Percentiles rank a stretch among this genome's conserved stretches.
Conservation (phyloP, 2,888 invertebrate genomes). For the Dynastes hyllus region DNA sequence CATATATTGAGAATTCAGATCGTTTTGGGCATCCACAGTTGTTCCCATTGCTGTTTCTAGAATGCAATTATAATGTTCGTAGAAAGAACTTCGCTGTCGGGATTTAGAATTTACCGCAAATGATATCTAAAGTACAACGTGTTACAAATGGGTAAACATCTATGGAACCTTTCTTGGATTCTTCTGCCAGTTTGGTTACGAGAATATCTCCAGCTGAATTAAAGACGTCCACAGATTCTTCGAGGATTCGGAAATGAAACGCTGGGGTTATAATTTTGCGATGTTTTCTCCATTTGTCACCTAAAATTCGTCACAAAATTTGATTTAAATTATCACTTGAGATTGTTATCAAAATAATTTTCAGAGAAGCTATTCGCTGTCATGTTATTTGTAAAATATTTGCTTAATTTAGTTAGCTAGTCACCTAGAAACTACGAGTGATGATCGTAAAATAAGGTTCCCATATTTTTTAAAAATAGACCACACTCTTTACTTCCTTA, state of each 20-base stretch:
- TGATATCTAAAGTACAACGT: constrained; percentile 76
- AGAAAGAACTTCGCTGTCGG: not conserved
- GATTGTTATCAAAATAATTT: not conserved
- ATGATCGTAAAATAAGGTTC: no score
- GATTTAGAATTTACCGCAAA: constrained; percentile 72
- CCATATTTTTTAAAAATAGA: no score
- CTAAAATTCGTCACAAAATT: constrained; percentile 23
- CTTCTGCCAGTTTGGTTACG: constrained; percentile 37
- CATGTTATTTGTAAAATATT: no score
- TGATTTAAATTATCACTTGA: constrained; percentile 21
- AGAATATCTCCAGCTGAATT: constrained; percentile 49
- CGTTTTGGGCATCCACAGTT: constrained; percentile 80
- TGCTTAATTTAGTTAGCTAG: no score
- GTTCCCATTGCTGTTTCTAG: constrained; percentile 81
- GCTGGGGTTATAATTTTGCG: constrained; percentile 54
- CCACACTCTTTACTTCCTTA: no score
- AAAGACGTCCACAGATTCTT: constrained; percentile 52
- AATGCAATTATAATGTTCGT: not conserved
- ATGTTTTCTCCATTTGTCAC: constrained; percentile 53
- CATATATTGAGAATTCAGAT: constrained; percentile 81
- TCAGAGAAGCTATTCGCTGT: no score
- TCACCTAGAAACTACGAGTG: no score
- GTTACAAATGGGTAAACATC: constrained; percentile 77
- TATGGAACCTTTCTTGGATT: constrained; percentile 64
- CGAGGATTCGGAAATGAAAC: constrained; percentile 56